Base-by-base conservation (phyloP, 2,888 invertebrate species). In the Agelastica alni region DNA sequence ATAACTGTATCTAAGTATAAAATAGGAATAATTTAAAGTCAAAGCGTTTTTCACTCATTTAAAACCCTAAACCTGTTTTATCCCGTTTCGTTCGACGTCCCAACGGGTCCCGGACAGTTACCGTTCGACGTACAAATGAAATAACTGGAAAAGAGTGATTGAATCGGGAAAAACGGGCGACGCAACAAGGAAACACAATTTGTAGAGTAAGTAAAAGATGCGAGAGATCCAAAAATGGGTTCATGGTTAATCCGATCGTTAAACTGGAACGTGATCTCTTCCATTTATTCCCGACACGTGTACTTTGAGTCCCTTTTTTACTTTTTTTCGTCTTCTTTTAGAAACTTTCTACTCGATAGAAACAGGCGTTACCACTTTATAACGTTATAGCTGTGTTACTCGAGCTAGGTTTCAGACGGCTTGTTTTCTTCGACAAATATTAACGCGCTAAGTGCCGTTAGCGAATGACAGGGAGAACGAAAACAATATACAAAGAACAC, bases 131-230 rank as follows among this genome's bases (percentile, higher is more conserved):
- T 41, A 34, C 17, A 34, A 48, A 53, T 28, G 47, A 31, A 43
- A 53, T 36, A 53, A 53, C 20, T 53, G 31, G 36, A 44, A 48
- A 55, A 53, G 64, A 63, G 64, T 70, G 70, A 73, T 73, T 71
- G 72, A 71, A 73, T 73, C 71, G 69, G 71, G 66, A 73, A 69
- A 67, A 68, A 63, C 64, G 63, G 64, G 63, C 59, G 69, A 64
- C 71, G 71, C 73, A 72, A 74, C 74, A 74, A 74, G 74, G 73
- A 74, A 75, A 74, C 71, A 73, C 74, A 75, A 74, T 75, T 75
- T 75, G 73, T 75, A 69, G 72, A 74, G 74, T 74, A 72, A 70
- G 71, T 63, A 67, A 52, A 57, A 65, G 69, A 68, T 65, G 71
- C 66, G 67, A 67, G 67, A 42, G 45, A 67, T 64, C 65, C 32